Percentiles rank a stretch among this genome's conserved stretches.
phyloP scores from a whole-genome alignment of 2,888 invertebrate genomes.

The Netelia virgata region DNA sequence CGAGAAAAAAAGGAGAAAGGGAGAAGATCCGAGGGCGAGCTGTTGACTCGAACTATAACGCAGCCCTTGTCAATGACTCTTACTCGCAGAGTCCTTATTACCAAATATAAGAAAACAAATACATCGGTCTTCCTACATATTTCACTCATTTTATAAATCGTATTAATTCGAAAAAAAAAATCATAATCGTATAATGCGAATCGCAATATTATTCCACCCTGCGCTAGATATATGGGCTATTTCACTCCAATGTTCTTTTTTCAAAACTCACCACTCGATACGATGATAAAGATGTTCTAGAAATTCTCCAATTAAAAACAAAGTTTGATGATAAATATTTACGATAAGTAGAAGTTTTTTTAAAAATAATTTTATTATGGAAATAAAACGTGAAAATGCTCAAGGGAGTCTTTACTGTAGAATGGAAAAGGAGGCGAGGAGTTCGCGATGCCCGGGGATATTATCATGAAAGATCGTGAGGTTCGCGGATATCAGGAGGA shows the following conservation, averaged over 20 bases:
- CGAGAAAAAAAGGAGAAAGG: constrained; percentile 2
- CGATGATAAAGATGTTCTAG: too few relatives aligned
- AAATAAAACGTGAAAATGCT: not conserved
- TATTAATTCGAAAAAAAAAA: too few relatives aligned
- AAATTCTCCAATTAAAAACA: too few relatives aligned
- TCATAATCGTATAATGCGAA: too few relatives aligned
- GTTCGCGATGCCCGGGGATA: constrained; percentile 42
- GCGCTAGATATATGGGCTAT: too few relatives aligned
- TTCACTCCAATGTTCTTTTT: too few relatives aligned
- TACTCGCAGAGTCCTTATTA: constrained; percentile 5
- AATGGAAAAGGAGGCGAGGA: constrained; percentile 13
- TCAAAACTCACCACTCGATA: too few relatives aligned
- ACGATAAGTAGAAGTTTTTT: not conserved
- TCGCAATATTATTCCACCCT: too few relatives aligned
- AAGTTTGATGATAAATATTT: not conserved
- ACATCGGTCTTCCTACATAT: too few relatives aligned
- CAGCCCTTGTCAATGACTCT: constrained; percentile 31
- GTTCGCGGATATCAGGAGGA: not conserved
- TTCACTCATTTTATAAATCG: too few relatives aligned
- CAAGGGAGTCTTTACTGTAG: constrained; percentile 36
- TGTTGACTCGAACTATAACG: constrained; percentile 45
- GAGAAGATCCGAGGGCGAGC: constrained; percentile 47
- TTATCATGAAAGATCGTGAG: constrained; percentile 47
- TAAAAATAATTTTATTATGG: not conserved
- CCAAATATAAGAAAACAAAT: not conserved